Percentiles rank a stretch among this genome's conserved stretches.
Conservation (phyloP, 2,888 invertebrate species). For the Zaprionus bogoriensis region DNA sequence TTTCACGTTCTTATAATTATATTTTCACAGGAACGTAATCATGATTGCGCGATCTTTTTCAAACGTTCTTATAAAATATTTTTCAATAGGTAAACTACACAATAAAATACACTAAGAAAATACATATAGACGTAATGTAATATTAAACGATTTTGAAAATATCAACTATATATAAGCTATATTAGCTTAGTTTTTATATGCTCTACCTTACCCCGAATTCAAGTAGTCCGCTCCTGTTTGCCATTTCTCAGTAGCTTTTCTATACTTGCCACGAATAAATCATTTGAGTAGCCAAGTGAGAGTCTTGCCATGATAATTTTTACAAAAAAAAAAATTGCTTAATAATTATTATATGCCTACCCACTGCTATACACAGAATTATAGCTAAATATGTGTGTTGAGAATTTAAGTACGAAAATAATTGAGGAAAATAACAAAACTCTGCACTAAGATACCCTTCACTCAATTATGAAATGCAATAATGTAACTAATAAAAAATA, state of each 20-base stretch:
- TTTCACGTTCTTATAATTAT: neutral
- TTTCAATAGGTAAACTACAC: too few species aligned
- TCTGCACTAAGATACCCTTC: too few species aligned
- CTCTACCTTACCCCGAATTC: neutral
- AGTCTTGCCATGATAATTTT: neutral
- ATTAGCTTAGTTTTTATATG: too few species aligned
- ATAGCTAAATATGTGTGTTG: neutral
- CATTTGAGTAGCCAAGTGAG: neutral
- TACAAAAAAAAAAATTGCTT: neutral
- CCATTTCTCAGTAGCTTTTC: neutral
- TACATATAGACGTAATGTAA: too few species aligned
- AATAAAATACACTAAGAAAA: neutral
- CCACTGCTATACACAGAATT: neutral
- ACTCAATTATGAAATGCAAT: too few species aligned
- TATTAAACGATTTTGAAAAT: neutral
- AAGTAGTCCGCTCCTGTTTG: neutral
- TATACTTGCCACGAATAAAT: neutral
- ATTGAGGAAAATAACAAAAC: neutral
- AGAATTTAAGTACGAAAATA: neutral
- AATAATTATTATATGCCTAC: neutral
- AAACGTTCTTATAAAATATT: too few species aligned
- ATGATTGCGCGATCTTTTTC: neutral
- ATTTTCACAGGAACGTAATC: neutral
- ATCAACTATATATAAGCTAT: neutral
- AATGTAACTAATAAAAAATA: too few species aligned